These are phyloP conservation scores for Choloepus hoffmanni DNA, from an alignment of 2,113 vertebrate species.

Conservation along the genomic window DNA sequence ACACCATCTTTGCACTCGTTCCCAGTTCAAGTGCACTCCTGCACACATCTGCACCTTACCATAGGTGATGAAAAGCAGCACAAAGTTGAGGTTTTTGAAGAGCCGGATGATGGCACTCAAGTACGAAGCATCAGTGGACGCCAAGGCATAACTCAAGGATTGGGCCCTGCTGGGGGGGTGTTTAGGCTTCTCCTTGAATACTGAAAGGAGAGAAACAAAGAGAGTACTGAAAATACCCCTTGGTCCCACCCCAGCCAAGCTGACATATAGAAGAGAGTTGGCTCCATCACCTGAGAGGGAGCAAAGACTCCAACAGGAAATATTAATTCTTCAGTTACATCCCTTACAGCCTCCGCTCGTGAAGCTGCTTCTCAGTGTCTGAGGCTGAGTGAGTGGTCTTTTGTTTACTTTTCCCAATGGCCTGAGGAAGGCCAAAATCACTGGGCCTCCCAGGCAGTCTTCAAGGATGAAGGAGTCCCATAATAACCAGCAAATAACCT, in stretches of 20 bases:
- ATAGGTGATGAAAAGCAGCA: slow-evolving; percentile 93
- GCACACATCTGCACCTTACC: slow-evolving; percentile 86
- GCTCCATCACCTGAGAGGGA: background rate
- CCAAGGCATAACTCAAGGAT: slow-evolving; percentile 87
- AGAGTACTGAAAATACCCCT: background rate
- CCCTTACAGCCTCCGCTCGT: background rate
- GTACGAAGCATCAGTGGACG: slow-evolving; percentile 89
- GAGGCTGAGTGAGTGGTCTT: background rate
- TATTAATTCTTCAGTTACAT: background rate
- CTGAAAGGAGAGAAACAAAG: slow-evolving; percentile 86
- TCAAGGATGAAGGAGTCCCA: slow-evolving; percentile 15
- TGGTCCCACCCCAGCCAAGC: background rate
- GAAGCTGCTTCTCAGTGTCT: background rate
- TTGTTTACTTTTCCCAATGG: background rate
- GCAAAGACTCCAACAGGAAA: background rate
- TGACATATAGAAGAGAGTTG: background rate
- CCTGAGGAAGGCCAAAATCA: background rate
- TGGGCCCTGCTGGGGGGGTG: slow-evolving; percentile 93
- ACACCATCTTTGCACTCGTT: background rate
- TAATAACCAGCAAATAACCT: background rate
- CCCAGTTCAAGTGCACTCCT: background rate
- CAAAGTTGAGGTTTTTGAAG: slow-evolving; percentile 91
- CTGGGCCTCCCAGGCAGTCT: background rate
- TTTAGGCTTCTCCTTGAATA: slow-evolving; percentile 94
- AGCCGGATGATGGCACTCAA: slow-evolving; percentile 89